Evolutionary conservation across 2,888 invertebrate genomes (phyloP).

Genomic region (Rapana venosa): DNA sequence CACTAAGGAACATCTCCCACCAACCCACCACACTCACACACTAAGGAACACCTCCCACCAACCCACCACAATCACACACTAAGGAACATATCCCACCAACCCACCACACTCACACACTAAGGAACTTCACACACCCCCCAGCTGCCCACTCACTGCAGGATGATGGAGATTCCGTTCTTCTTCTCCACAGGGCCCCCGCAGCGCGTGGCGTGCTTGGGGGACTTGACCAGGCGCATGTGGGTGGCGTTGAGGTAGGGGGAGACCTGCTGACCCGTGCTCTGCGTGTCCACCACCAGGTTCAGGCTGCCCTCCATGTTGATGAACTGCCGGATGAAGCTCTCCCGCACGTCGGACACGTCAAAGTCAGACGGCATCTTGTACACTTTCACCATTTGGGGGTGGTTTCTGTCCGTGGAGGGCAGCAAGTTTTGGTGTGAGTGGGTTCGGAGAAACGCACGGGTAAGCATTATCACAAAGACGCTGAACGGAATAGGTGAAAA

Average conservation of each 20-base stretch:
- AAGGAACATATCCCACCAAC: too few relatives aligned
- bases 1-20: too few relatives aligned
- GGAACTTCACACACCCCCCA: neutral
- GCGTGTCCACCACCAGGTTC: slow-evolving; percentile 67
- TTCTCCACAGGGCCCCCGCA: slow-evolving; percentile 79
- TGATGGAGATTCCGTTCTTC: slow-evolving; percentile 89
- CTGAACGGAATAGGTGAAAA: too few relatives aligned
- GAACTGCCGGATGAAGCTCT: slow-evolving; percentile 99
- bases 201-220: slow-evolving; percentile 59
- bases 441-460: too few relatives aligned
- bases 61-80: too few relatives aligned
- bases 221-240: slow-evolving; percentile 65
- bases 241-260: slow-evolving; percentile 61
- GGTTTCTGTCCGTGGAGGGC: slow-evolving; percentile 82
- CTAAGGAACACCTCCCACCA: too few relatives aligned
- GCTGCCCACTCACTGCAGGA: slow-evolving; percentile 86
- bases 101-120: too few relatives aligned
- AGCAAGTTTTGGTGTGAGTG: too few relatives aligned
- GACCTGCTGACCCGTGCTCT: slow-evolving; percentile 59
- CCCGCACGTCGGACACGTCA: slow-evolving; percentile 86
- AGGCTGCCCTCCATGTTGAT: slow-evolving; percentile 62
- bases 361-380: slow-evolving; percentile 89
- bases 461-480: too few relatives aligned
- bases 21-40: neutral
- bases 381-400: slow-evolving; percentile 97